Evolutionary conservation across 2,113 vertebrate genomes (phyloP).

Genomic region (Chlorocebus sabaeus): DNA sequence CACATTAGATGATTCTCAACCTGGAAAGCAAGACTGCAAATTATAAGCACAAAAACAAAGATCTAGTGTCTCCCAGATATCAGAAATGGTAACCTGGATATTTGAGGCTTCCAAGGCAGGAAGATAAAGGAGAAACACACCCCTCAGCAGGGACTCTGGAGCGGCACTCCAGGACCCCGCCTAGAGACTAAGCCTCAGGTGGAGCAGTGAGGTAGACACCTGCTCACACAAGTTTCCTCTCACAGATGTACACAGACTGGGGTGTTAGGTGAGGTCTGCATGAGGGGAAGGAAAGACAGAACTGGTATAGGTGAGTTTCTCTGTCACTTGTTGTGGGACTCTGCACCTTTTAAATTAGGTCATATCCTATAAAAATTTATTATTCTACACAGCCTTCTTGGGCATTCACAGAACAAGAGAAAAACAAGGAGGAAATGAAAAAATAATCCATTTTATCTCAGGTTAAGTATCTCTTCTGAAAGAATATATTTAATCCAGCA

Average conservation of each 20-base stretch:
- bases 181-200: background rate
- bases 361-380: background rate
- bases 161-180: background rate
- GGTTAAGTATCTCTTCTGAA: background rate
- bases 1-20: background rate
- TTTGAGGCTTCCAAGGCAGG: background rate
- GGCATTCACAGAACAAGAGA: background rate
- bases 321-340: background rate
- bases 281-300: background rate
- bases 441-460: background rate
- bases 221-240: background rate
- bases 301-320: background rate
- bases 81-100: background rate
- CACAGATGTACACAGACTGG: background rate
- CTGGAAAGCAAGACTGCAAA: background rate
- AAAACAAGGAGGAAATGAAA: background rate
- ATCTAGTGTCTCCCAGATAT: background rate
- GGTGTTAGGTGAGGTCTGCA: background rate
- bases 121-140: background rate
- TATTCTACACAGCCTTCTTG: background rate
- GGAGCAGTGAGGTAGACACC: background rate
- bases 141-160: background rate
- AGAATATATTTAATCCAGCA: conserved; percentile 28
- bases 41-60: background rate
- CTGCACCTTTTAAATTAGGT: background rate